Evolutionary conservation across 2,888 invertebrate genomes (phyloP).

Genomic region (Ischnus inquisitorius): DNA sequence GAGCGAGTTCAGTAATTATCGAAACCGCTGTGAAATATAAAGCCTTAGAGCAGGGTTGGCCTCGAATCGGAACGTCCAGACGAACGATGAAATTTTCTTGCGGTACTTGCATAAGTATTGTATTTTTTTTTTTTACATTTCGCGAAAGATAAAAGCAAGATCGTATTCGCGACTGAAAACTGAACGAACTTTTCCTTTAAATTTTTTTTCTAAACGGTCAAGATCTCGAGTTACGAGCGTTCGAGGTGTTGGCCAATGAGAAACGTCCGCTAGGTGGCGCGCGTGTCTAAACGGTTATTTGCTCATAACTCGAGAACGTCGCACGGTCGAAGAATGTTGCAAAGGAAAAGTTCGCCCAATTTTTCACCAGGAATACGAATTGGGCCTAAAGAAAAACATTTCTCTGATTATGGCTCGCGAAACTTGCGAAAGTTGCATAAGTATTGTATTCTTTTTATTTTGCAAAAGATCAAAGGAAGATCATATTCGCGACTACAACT

Average conservation of each 20-base stretch:
- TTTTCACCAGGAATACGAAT: not conserved
- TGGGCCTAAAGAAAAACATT: not conserved
- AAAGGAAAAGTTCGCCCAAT: not conserved
- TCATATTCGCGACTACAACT: not conserved
- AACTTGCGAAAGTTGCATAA: too few species aligned
- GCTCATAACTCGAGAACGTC: constrained; percentile 4
- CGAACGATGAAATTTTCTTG: not conserved
- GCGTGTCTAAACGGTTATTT: constrained; percentile 3
- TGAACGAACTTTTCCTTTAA: not conserved
- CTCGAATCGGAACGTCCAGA: not conserved
- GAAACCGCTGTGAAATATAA: not conserved
- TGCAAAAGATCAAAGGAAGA: too few species aligned
- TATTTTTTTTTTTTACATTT: not conserved
- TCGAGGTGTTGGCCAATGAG: not conserved
- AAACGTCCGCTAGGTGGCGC: not conserved
- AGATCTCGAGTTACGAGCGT: constrained; percentile 1
- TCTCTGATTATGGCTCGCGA: too few species aligned
- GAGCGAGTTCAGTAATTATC: not conserved
- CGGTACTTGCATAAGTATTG: too few species aligned
- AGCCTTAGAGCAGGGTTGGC: not conserved
- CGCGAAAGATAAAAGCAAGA: not conserved
- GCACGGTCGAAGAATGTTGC: not conserved
- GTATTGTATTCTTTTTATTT: too few species aligned
- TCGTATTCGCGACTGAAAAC: not conserved
- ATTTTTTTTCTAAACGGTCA: not conserved